These are phyloP conservation scores for Aurelia aurita DNA, from an alignment of 30 jellyfish, hydroid and myxozoan genomes.

Conservation along the genomic window DNA sequence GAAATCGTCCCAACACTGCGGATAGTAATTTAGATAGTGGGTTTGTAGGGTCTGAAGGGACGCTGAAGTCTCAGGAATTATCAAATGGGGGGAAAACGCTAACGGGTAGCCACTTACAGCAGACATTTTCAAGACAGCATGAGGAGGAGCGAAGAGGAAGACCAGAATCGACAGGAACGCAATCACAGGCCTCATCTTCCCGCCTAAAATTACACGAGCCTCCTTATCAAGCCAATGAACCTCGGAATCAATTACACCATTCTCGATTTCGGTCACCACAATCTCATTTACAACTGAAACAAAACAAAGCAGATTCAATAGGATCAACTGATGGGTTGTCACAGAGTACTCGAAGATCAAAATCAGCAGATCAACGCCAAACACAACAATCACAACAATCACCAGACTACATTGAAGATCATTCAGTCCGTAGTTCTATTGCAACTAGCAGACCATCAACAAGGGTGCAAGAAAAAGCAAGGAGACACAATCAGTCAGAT, in stretches of 20 bases:
- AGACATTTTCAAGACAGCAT: neutral
- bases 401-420: neutral
- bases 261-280: no score
- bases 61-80: conserved; percentile 65
- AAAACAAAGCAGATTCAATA: neutral
- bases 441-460: neutral
- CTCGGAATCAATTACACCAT: neutral
- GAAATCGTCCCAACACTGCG: conserved; percentile 81
- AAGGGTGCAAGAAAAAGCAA: conserved; percentile 13
- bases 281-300: neutral
- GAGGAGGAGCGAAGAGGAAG: neutral
- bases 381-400: neutral
- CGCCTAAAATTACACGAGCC: neutral
- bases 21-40: conserved; percentile 83
- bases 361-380: neutral
- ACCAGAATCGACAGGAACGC: no score
- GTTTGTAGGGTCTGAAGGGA: conserved; percentile 85
- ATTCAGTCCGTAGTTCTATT: neutral
- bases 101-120: neutral
- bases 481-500: conserved; percentile 22
- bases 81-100: conserved; percentile 16
- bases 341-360: neutral
- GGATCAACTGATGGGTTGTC: neutral
- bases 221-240: neutral
- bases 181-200: neutral